Conservation (phyloP, 53 echinoderm and acorn worm genomes). For the Paracentrotus lividus region DNA sequence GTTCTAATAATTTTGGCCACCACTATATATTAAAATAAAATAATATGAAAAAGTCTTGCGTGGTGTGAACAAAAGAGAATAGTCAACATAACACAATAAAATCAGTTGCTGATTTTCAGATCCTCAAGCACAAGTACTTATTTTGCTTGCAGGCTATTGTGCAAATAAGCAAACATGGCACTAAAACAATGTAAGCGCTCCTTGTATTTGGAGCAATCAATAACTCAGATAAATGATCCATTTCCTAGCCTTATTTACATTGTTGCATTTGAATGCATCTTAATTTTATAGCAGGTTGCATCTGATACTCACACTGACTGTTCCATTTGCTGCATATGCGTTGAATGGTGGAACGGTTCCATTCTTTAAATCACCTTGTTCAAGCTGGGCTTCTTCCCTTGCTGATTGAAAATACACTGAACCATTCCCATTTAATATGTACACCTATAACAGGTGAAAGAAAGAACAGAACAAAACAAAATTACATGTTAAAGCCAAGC, state of each 20-base stretch:
- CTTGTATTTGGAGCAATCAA: background rate
- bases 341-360: slow-evolving; percentile 89
- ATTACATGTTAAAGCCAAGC: too few relatives aligned
- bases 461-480: background rate
- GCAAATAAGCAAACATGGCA: too few relatives aligned
- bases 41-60: too few relatives aligned
- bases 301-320: slow-evolving; percentile 74
- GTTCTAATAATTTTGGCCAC: too few relatives aligned
- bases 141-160: too few relatives aligned
- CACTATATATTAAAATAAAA: too few relatives aligned
- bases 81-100: too few relatives aligned
- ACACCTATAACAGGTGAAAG: slow-evolving; percentile 35
- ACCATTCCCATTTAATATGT: slow-evolving; percentile 77
- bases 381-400: slow-evolving; percentile 79
- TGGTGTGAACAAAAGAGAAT: too few relatives aligned
- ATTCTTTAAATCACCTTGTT: slow-evolving; percentile 71
- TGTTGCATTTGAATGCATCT: background rate
- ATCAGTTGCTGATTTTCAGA: too few relatives aligned
- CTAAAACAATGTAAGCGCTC: too few relatives aligned
- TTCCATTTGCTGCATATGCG: slow-evolving; percentile 88
- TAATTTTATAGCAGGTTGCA: background rate
- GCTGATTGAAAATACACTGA: slow-evolving; percentile 78
- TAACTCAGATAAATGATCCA: background rate
- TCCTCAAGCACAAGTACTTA: too few relatives aligned
- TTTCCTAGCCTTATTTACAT: background rate